These are phyloP conservation scores for Prionace glauca DNA, from an alignment of 2,797 vertebrate species.

Conservation along the genomic window DNA sequence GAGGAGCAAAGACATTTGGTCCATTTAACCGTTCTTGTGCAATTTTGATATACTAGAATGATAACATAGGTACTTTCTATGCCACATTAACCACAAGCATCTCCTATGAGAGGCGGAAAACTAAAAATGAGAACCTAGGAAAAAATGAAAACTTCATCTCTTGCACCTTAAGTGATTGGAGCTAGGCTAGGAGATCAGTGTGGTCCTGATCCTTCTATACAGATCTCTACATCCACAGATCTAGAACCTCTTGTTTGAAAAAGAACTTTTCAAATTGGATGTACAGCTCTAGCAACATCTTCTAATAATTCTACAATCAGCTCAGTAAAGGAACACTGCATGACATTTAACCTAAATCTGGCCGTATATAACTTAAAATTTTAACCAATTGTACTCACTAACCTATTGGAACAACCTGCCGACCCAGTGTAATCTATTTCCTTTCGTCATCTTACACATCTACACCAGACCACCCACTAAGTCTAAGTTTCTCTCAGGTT, in stretches of 20 bases:
- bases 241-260: not conserved
- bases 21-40: not conserved
- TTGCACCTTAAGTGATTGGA: not conserved
- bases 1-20: not conserved
- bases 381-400: conserved; percentile 34
- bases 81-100: too few species aligned
- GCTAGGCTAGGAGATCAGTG: not conserved
- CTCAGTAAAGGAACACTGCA: not conserved
- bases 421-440: conserved; percentile 46
- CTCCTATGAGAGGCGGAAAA: not conserved
- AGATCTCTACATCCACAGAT: too few species aligned
- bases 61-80: not conserved
- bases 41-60: not conserved
- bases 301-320: not conserved
- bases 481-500: not conserved
- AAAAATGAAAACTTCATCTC: not conserved
- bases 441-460: conserved; percentile 49
- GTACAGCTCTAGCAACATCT: conserved; percentile 39
- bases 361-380: not conserved
- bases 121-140: not conserved
- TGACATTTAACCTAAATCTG: not conserved
- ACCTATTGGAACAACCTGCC: conserved; percentile 51
- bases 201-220: not conserved
- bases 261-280: not conserved
- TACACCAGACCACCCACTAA: conserved; percentile 39